phyloP scores from a whole-genome alignment of 2,797 vertebrate genomes.

The Hyperoplus immaculatus region DNA sequence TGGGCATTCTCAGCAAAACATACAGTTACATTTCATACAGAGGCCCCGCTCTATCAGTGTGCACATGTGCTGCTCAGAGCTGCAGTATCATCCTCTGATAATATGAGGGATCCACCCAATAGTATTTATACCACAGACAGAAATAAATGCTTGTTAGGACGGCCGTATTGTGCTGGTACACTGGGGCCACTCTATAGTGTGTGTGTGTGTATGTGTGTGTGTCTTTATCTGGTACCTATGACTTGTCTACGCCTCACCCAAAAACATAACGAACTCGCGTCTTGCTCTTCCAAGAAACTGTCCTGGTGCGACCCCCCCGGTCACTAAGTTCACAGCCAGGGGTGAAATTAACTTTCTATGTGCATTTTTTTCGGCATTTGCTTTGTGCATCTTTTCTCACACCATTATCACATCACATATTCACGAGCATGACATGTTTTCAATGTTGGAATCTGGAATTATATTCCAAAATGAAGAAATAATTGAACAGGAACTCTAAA shows the following conservation, averaged over 20 bases:
- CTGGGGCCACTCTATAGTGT: background rate
- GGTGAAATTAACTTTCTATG: background rate
- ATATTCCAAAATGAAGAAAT: background rate
- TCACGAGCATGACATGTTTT: background rate
- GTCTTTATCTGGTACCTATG: slow-evolving; percentile 52
- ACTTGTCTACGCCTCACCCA: slow-evolving; percentile 53
- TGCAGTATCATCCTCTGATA: slow-evolving; percentile 48
- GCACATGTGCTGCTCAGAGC: slow-evolving; percentile 45
- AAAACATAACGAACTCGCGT: slow-evolving; percentile 28
- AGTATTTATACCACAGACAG: slow-evolving; percentile 59
- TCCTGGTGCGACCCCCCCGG: slow-evolving; percentile 57
- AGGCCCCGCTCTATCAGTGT: slow-evolving; percentile 44
- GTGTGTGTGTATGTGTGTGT: background rate
- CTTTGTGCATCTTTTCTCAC: background rate
- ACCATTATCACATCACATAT: background rate
- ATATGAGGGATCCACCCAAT: slow-evolving; percentile 28
- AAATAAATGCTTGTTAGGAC: slow-evolving; percentile 53
- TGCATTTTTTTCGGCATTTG: background rate
- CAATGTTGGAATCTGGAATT: background rate
- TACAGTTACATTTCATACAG: slow-evolving; percentile 39
- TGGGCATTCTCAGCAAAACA: slow-evolving; percentile 38
- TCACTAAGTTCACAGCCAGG: background rate
- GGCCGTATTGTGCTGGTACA: slow-evolving; percentile 10
- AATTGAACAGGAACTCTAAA: background rate
- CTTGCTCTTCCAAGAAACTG: slow-evolving; percentile 33